Evolutionary conservation across 2,797 vertebrate genomes (phyloP), one percentile per base, ranked within the genome.

Genomic region (Neoniphon sammara): DNA sequence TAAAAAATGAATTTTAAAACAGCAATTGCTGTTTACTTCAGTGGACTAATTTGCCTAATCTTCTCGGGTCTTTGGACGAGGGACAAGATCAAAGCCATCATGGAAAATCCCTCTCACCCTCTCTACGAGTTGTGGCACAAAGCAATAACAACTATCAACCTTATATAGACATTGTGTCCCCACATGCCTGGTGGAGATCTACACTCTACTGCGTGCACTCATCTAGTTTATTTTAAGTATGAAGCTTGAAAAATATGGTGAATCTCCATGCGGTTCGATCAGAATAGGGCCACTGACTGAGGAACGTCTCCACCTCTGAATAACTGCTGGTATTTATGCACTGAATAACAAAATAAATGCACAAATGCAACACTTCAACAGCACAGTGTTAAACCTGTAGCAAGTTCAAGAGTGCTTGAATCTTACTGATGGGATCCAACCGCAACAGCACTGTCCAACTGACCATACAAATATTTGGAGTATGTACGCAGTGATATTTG

Each of bases 401-500:
- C 73, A 60, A 80, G 70, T 81, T 87, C 67, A 84, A 88, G 84
- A 85, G 78, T 89, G 83, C 90, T 91, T 91, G 78, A 92, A 85
- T 83, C 85, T 88, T 73, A 84, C 77, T 90, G 84, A 91, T 83
- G 80, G 69, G 90, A 86, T 92, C 76, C 74, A 75, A 91, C 87
- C 84, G 79, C 87, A 91, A 88, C 85, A 90, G 86, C 84, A 82
- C 87, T 89, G 85, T 92, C 90, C 91, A 93, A 85, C 88, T 91
- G 87, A 93, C 87, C 89, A 85, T 87, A 90, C 88, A 93, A 92
- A 94, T 94, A 94, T 94, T 93, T 93, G 87, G 87, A 92, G 85
- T 89, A 61, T 57, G 76, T 70, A 87, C 84, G 76, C 88, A 82
- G 84, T 73, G 87, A 90, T 92, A 91, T 87, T 93, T 92, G 90